Conservation (phyloP, 2,888 invertebrate genomes). For the Drosophila ochracea region DNA sequence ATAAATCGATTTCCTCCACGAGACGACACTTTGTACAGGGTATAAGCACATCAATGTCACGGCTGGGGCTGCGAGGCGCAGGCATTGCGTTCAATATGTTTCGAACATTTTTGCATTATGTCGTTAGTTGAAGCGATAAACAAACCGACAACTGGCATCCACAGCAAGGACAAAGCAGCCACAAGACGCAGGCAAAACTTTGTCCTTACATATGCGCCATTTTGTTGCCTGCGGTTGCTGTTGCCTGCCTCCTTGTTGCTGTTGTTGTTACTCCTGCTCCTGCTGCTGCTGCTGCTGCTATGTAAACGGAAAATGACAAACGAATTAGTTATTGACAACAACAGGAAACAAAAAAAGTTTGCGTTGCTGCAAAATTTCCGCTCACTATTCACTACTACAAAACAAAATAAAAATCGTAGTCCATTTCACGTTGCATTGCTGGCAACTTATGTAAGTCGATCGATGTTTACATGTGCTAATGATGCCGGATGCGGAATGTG, state of each 20-base stretch:
- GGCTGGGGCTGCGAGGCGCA: conserved; percentile 4
- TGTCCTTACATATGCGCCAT: conserved; percentile 72
- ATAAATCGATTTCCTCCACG: neutral
- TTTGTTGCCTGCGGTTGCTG: conserved; percentile 58
- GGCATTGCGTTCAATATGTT: conserved; percentile 67
- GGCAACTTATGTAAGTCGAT: conserved; percentile 24
- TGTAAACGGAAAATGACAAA: conserved; percentile 81
- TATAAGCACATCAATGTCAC: neutral
- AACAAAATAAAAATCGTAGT: conserved; percentile 37
- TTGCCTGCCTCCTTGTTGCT: conserved; percentile 21
- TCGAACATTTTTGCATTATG: conserved; percentile 73
- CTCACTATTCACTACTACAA: conserved; percentile 46
- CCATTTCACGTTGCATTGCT: conserved; percentile 42
- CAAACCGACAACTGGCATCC: conserved; percentile 59
- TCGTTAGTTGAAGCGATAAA: conserved; percentile 70
- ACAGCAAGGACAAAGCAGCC: conserved; percentile 57
- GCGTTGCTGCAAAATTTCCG: conserved; percentile 74
- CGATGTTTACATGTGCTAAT: conserved; percentile 59
- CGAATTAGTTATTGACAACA: conserved; percentile 80
- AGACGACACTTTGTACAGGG: neutral
- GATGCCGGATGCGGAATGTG: conserved; percentile 30
- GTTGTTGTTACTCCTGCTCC: neutral
- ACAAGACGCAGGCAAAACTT: conserved; percentile 68
- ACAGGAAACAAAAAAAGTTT: conserved; percentile 75
- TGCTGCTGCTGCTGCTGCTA: conserved; percentile 36